These are phyloP conservation scores for Epinotia brunnichana DNA, from an alignment of 2,888 invertebrate genomes.

Conservation along the genomic window DNA sequence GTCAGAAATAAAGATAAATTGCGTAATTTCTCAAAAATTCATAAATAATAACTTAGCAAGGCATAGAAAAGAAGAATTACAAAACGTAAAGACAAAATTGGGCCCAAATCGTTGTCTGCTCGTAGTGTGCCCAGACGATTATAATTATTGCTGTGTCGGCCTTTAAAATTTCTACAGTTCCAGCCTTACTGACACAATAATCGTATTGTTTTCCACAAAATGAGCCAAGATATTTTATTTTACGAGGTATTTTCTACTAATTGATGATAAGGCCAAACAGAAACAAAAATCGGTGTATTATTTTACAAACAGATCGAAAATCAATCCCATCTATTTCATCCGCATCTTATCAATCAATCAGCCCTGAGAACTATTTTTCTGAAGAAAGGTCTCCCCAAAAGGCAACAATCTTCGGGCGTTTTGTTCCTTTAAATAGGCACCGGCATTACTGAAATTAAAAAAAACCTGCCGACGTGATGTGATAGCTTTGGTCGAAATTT, in stretches of 20 bases:
- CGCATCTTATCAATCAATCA: neutral
- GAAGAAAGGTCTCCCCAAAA: neutral
- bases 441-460: constrained; percentile 1
- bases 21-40: too few relatives aligned
- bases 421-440: neutral
- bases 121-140: too few relatives aligned
- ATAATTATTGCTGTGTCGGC: too few relatives aligned
- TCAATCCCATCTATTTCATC: neutral
- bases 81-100: too few relatives aligned
- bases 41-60: too few relatives aligned
- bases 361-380: neutral
- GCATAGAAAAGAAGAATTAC: too few relatives aligned
- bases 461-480: rapidly evolving
- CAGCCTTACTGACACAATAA: too few relatives aligned
- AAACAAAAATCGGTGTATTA: neutral
- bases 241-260: neutral
- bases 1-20: too few relatives aligned
- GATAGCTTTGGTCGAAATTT: neutral
- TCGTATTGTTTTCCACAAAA: too few relatives aligned
- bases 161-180: too few relatives aligned
- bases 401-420: neutral
- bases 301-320: neutral
- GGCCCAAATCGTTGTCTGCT: too few relatives aligned
- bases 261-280: neutral
- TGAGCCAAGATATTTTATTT: too few relatives aligned